phyloP scores from a whole-genome alignment of 35 echinoderm and acorn worm species.

The Ophiothrix spiculata region DNA sequence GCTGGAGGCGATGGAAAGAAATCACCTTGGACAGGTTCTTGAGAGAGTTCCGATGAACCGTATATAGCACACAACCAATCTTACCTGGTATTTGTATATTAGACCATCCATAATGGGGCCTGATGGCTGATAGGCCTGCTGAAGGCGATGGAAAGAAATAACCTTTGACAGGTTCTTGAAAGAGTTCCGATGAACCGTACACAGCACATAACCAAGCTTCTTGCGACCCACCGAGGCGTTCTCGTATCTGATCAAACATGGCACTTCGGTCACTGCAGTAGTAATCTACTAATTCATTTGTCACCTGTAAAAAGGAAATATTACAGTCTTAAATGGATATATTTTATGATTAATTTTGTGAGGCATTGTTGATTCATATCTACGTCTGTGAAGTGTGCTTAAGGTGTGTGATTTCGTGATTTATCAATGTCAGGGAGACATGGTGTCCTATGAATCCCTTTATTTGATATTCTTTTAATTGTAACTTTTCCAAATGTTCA shows the following conservation, averaged over 20 bases:
- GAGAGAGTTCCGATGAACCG: constrained; percentile 31
- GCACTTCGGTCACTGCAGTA: constrained; percentile 84
- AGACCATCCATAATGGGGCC: constrained; percentile 74
- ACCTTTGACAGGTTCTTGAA: neutral
- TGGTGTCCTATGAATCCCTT: too few species aligned
- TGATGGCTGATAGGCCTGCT: constrained; percentile 58
- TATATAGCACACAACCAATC: constrained; percentile 51
- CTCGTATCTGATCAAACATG: constrained; percentile 33
- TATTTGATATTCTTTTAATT: too few species aligned
- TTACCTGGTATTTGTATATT: constrained; percentile 94
- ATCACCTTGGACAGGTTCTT: neutral
- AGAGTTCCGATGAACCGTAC: constrained; percentile 53
- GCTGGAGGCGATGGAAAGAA: constrained; percentile 25
- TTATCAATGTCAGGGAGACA: too few species aligned
- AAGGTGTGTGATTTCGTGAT: too few species aligned
- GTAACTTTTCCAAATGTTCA: too few species aligned
- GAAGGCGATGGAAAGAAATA: constrained; percentile 18
- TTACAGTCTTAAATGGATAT: too few species aligned
- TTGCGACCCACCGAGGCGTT: constrained; percentile 34
- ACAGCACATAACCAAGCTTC: constrained; percentile 48
- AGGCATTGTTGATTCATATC: too few species aligned
- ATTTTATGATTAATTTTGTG: too few species aligned
- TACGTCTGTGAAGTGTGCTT: too few species aligned
- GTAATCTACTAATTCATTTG: constrained; percentile 20
- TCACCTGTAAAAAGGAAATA: constrained; percentile 34